A percentile compares a stretch with the other conserved stretches of the same genome.
Conservation (phyloP, 1,140 invertebrate genomes). For the Diorhabda carinulata region DNA sequence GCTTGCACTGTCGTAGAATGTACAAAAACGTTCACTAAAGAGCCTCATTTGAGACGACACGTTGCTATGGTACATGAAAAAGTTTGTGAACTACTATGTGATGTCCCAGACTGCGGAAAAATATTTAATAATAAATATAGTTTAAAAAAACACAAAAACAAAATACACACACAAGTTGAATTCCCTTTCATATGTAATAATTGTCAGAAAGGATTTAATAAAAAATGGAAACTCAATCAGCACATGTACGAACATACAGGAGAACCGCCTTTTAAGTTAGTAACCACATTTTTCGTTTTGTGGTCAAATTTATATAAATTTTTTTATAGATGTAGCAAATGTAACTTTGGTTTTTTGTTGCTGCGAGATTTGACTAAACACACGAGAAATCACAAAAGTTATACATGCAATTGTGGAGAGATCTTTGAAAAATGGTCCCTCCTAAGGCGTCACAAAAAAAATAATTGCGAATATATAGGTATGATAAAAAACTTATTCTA, state of each 20-base stretch:
- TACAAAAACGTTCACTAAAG: slow-evolving; percentile 50
- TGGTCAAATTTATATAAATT: neutral
- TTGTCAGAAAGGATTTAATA: slow-evolving; percentile 47
- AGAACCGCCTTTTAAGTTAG: slow-evolving; percentile 49
- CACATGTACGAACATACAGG: slow-evolving; percentile 52
- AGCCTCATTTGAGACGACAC: slow-evolving; percentile 51
- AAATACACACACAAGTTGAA: slow-evolving; percentile 39
- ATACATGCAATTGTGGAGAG: slow-evolving; percentile 47
- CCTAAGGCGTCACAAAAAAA: slow-evolving; percentile 48
- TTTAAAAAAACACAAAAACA: slow-evolving; percentile 39
- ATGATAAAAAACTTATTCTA: neutral
- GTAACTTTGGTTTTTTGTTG: slow-evolving; percentile 47
- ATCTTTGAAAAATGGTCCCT: slow-evolving; percentile 48
- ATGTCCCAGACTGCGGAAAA: slow-evolving; percentile 31
- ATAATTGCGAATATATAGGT: slow-evolving; percentile 11
- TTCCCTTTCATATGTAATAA: slow-evolving; percentile 46
- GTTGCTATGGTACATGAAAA: slow-evolving; percentile 41
- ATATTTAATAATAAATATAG: slow-evolving; percentile 36
- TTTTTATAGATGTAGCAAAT: slow-evolving; percentile 47
- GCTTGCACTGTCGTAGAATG: slow-evolving; percentile 46
- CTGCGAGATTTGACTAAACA: slow-evolving; percentile 48
- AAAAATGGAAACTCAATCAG: slow-evolving; percentile 47
- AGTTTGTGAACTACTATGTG: slow-evolving; percentile 24
- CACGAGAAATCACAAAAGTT: slow-evolving; percentile 49
- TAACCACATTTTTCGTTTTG: neutral